A percentile compares a stretch with the other conserved stretches of the same genome.
Conservation (phyloP, 1,140 invertebrate genomes). For the Brachionus sp. region DNA sequence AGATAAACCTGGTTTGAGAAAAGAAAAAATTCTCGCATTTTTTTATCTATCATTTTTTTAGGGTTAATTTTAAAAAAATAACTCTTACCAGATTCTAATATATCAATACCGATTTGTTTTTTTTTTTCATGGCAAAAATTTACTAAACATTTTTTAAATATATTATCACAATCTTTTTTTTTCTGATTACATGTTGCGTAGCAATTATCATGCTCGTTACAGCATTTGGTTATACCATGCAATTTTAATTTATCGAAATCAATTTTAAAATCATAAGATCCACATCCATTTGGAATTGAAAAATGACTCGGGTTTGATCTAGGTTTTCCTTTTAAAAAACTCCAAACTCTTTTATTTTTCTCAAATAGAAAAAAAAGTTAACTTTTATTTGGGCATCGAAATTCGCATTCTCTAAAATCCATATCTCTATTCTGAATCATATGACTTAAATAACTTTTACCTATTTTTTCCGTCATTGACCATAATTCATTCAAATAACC, state of each 20-base stretch:
- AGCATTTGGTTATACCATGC: constrained; percentile 27
- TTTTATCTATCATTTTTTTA: too few relatives aligned
- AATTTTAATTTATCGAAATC: constrained; percentile 38
- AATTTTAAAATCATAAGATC: constrained; percentile 17
- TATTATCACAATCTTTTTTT: constrained; percentile 5
- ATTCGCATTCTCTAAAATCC: neutral
- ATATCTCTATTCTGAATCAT: neutral
- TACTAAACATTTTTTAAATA: constrained; percentile 11
- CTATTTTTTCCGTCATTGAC: neutral
- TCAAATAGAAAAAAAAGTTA: neutral
- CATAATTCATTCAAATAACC: neutral
- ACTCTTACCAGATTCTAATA: neutral
- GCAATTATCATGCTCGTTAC: constrained; percentile 27
- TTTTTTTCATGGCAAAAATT: neutral
- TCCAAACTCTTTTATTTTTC: neutral
- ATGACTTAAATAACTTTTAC: neutral
- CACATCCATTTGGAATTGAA: constrained; percentile 6
- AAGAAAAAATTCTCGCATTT: too few relatives aligned
- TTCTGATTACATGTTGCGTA: constrained; percentile 37
- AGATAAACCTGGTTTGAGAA: too few relatives aligned
- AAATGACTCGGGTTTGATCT: neutral
- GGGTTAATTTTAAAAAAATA: neutral
- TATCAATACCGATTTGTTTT: neutral
- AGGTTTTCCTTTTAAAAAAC: neutral
- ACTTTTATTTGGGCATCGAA: constrained; percentile 3